Base-by-base conservation (phyloP, 2,888 invertebrate species). In the Myopa testacea region DNA sequence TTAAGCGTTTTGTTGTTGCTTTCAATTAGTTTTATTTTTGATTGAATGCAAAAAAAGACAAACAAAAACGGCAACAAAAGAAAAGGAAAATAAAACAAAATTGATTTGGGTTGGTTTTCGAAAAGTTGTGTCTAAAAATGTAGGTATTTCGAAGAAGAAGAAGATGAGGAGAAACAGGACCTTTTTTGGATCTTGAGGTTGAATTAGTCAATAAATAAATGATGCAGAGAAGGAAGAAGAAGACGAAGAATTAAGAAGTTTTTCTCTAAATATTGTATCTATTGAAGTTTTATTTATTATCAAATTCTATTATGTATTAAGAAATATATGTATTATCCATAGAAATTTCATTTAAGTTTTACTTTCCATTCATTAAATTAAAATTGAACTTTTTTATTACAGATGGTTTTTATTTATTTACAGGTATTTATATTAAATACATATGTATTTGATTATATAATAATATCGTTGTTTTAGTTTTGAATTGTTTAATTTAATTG, bases 11-110 rank as follows among this genome's bases (percentile, higher is more conserved):
- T 38, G 37, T 26, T 10, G 7, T 4, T 38, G 26, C 14, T 6
- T 37, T 65, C 65, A 65, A 65, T 65, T 65, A 65, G 65, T 37
- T 62, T 38, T 37, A 38, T 65, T 65, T 65, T 65, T 65, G 34
- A 38, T 37, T 65, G 65, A 3, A 10, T 8, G 7, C 65, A 65
- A 34, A 65, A 65, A 37, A 38, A 38, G 37, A 3, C 10, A 50
- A n/a, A 55, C 16, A 55, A 55, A 55, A 16, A 55, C 55, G 26
- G 26, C 26, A 26, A 26, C 26, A 26, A 26, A 26, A 26, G 26
- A 26, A 26, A 26, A 55, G 14, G 14, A n/a, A n/a, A 55, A 55
- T 50, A 55, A 10, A 14, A n/a, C 16, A 16, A 12, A 55, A 55
- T 55, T 65, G 65, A 65, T 65, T 65, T 37, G 16, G 65, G 65